Evolutionary conservation across 2,888 invertebrate species (phyloP).

Genomic region (Drosophila mulleri): DNA sequence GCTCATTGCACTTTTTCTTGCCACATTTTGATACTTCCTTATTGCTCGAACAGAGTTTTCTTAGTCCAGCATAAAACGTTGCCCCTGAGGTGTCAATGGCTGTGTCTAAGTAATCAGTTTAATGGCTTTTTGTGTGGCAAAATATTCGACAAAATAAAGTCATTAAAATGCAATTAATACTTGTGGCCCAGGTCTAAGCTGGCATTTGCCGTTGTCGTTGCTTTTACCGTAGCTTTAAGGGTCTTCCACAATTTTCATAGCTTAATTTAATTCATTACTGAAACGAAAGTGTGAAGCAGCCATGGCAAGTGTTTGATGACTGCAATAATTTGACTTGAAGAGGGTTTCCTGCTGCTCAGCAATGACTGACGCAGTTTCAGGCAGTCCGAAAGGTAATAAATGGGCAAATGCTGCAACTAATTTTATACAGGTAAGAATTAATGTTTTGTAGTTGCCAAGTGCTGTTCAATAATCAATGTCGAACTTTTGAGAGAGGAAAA

Average conservation of each 20-base stretch:
- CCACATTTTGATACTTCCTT: background rate
- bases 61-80: background rate
- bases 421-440: constrained; percentile 8
- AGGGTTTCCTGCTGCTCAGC: constrained; percentile 4
- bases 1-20: too few relatives aligned
- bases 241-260: constrained; percentile 53
- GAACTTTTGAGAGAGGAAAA: background rate
- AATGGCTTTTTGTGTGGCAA: constrained; percentile 62
- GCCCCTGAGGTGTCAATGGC: constrained; percentile 67
- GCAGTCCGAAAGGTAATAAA: constrained; percentile 20
- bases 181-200: constrained; percentile 26
- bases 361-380: background rate
- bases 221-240: constrained; percentile 2
- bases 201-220: background rate
- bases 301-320: constrained; percentile 2
- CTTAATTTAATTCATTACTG: constrained; percentile 72
- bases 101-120: constrained; percentile 70
- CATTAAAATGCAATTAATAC: constrained; percentile 80
- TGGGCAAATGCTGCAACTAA: constrained; percentile 28
- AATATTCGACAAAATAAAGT: constrained; percentile 64
- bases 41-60: constrained; percentile 5
- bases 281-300: constrained; percentile 16
- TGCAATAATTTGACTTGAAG: constrained; percentile 18
- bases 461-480: constrained; percentile 23
- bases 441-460: constrained; percentile 12